These are phyloP conservation scores for Zoanthus gigantus DNA, from an alignment of 92 coral and sea anemone genomes.

Conservation along the genomic window DNA sequence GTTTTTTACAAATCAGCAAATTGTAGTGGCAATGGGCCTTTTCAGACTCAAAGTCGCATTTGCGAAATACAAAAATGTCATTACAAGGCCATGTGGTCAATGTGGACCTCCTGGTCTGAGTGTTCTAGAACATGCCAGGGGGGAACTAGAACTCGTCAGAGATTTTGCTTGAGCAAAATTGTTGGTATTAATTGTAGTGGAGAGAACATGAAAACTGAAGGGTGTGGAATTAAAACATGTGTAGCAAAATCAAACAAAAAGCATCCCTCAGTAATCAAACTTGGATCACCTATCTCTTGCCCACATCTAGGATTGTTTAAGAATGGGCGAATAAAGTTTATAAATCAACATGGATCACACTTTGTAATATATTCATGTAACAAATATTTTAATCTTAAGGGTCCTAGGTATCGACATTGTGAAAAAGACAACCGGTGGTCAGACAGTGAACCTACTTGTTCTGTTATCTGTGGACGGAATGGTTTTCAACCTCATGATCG, in stretches of 20 bases:
- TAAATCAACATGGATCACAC: slow-evolving; percentile 79
- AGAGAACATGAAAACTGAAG: slow-evolving; percentile 57
- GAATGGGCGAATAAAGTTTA: slow-evolving; percentile 77
- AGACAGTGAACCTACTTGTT: slow-evolving; percentile 75
- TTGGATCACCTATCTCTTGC: slow-evolving; percentile 73
- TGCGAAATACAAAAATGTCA: slow-evolving; percentile 79
- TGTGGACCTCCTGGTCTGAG: slow-evolving; percentile 88
- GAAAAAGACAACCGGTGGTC: slow-evolving; percentile 88
- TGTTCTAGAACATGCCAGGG: slow-evolving; percentile 83
- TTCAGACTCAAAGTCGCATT: slow-evolving; percentile 64
- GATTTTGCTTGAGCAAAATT: slow-evolving; percentile 75
- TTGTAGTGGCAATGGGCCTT: slow-evolving; percentile 60
- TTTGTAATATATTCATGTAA: slow-evolving; percentile 77
- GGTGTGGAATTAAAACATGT: slow-evolving; percentile 68
- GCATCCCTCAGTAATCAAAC: slow-evolving; percentile 64
- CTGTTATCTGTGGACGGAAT: slow-evolving; percentile 82
- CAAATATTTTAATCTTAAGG: slow-evolving; percentile 70
- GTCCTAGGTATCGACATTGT: slow-evolving; percentile 89
- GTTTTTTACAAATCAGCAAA: slow-evolving; percentile 51
- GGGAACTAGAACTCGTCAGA: slow-evolving; percentile 75
- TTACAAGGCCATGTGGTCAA: slow-evolving; percentile 80
- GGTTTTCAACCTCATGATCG: slow-evolving; percentile 64
- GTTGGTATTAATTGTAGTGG: slow-evolving; percentile 83
- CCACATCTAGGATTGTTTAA: slow-evolving; percentile 83
- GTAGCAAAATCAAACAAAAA: slow-evolving; percentile 59